Conservation (phyloP, 2,888 invertebrate genomes). For the Alloscopus bannaensis region DNA sequence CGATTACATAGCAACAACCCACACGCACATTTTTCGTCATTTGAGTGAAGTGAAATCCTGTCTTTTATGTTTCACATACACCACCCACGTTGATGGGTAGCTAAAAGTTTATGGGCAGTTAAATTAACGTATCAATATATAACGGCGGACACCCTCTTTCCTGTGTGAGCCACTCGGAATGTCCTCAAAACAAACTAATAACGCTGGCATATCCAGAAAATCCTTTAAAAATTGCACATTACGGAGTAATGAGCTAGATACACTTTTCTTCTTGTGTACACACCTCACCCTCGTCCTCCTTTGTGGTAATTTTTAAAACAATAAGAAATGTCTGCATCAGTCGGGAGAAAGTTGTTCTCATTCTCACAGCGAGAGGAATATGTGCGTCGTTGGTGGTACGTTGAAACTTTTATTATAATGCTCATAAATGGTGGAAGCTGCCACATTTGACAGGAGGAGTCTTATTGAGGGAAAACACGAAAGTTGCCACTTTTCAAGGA, state of each 20-base stretch:
- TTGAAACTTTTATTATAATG: no score
- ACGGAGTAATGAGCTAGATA: conserved; percentile 35
- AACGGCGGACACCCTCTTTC: neutral
- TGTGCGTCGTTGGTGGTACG: no score
- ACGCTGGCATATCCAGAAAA: conserved; percentile 14
- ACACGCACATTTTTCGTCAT: no score
- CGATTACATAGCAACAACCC: no score
- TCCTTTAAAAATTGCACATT: conserved; percentile 50
- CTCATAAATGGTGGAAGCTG: conserved; percentile 7
- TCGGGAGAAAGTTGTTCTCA: neutral
- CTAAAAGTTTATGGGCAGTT: neutral
- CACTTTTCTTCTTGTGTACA: neutral
- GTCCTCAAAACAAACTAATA: conserved; percentile 39
- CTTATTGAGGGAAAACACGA: conserved; percentile 8
- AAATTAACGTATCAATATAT: neutral
- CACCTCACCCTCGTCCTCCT: no score
- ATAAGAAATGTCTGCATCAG: no score
- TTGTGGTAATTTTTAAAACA: no score
- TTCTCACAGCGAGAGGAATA: no score
- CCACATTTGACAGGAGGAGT: conserved; percentile 34
- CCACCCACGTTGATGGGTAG: conserved; percentile 1
- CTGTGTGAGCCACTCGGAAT: neutral
- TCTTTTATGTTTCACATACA: no score
- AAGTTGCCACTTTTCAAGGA: no score
- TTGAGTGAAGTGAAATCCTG: no score